Percentiles rank a stretch among this genome's conserved stretches.
phyloP scores from a whole-genome alignment of 2,888 invertebrate species.

The Pristionchus fissidentatus region DNA sequence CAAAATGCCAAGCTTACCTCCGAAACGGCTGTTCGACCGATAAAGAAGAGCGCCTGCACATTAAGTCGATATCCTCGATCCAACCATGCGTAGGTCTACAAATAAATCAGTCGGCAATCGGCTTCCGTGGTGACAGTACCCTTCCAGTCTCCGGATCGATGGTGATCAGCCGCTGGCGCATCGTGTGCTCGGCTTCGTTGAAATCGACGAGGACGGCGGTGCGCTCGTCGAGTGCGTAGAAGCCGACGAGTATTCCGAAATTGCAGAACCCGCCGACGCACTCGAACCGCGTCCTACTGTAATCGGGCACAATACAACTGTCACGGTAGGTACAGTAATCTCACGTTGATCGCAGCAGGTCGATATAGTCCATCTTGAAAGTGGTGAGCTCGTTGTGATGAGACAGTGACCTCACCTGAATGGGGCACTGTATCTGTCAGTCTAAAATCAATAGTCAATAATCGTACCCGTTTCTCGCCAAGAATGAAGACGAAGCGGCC shows the following conservation, averaged over 20 bases:
- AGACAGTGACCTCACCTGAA: not conserved
- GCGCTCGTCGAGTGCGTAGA: constrained; percentile 40
- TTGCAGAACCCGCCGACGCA: constrained; percentile 29
- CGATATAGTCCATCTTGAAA: constrained; percentile 24
- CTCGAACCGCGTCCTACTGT: constrained; percentile 30
- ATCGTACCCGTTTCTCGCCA: constrained; percentile 33
- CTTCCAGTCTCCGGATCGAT: not conserved
- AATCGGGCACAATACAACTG: not conserved
- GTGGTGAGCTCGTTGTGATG: not conserved
- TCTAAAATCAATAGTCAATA: not conserved
- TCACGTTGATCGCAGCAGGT: constrained; percentile 4
- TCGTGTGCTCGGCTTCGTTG: constrained; percentile 18
- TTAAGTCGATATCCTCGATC: not conserved
- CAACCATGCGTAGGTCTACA: not conserved
- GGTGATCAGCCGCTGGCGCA: constrained; percentile 26
- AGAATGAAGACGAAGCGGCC: constrained; percentile 40
- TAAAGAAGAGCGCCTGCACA: not conserved
- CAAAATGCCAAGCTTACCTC: not conserved
- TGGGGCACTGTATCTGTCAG: not conserved
- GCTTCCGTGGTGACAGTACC: constrained; percentile 14
- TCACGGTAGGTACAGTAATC: not conserved
- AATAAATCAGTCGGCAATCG: not conserved
- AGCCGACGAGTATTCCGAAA: constrained; percentile 45
- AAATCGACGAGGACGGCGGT: constrained; percentile 25
- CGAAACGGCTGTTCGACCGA: constrained; percentile 18